Evolutionary conservation across 2,888 invertebrate species (phyloP), one percentile per base, ranked within the genome.

Genomic region (Dioctria linearis): DNA sequence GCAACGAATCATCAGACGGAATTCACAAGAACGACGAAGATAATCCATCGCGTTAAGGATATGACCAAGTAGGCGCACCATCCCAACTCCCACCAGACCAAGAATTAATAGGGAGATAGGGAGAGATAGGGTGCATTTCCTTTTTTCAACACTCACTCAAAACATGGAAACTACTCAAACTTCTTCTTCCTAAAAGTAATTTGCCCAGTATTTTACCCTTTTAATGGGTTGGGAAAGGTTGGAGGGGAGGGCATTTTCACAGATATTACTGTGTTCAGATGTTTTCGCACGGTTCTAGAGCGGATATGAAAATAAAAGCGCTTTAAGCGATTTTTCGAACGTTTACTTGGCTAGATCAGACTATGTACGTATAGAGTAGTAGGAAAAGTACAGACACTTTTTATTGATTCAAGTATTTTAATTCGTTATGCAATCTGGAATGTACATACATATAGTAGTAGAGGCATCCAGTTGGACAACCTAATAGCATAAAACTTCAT

Each of bases 281-380:
- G 81, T 79, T 71, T 61, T 78, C 78, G 51, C 59, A 66, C 78
- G 25, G 25, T 78, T 65, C 78, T 65, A 71, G 73, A 81, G 66
- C 81, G 81, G 81, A 81, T 81, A 81, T 81, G 81, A 81, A 78
- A 79, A 81, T 81, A 81, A 81, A 81, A 81, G 78, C 73, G 81
- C 81, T 81, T 81, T 81, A 73, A 81, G 81, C 81, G 78, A 66
- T 81, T 81, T 81, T 57, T 66, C 79, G 79, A 81, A 69, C 81
- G 65, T 57, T 40, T 76, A 75, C 57, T 59, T 37, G n/a, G 43
- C 46, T 25, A 46, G 13, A 42, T 46, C 51, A 25, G 25, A 25
- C 25, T 25, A 3, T 43, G 2, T 25, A 3, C 46, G 2, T 11
- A 46, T 8, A 11, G 2, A 9, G 8, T 13, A 37, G 37, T 6